A percentile compares a stretch with the other conserved stretches of the same genome.
phyloP scores from a whole-genome alignment of 2,888 invertebrate species.

The Eupithecia tripunctaria region DNA sequence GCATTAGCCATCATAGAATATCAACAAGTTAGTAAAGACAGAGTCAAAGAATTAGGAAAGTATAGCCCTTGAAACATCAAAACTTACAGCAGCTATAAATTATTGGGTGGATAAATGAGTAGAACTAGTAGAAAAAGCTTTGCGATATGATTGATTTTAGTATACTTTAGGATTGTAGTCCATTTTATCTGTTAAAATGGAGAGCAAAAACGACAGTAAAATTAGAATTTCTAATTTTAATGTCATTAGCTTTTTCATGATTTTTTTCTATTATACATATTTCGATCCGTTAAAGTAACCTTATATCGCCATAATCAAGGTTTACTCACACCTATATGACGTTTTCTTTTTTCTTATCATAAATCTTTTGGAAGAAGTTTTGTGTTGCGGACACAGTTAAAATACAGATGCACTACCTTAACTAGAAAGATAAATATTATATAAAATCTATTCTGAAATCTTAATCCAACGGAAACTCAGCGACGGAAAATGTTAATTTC shows the following conservation, averaged over 20 bases:
- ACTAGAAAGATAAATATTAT: neutral
- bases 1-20: slow-evolving; percentile 42
- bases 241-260: neutral
- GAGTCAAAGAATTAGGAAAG: slow-evolving; percentile 1
- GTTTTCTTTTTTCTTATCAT: neutral
- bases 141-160: no score
- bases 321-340: no score
- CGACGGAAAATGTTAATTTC: slow-evolving; percentile 24
- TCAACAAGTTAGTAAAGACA: slow-evolving; percentile 11
- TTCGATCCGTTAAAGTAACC: neutral
- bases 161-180: no score
- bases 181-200: no score
- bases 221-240: no score
- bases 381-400: neutral
- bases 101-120: neutral
- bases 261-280: neutral
- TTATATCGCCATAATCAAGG: no score
- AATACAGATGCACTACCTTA: neutral
- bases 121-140: neutral
- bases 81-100: neutral
- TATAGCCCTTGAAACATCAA: neutral
- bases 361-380: neutral
- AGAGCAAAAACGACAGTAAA: neutral
- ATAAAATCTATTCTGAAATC: neutral
- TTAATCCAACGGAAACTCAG: neutral